Base-by-base conservation (phyloP, 2,797 vertebrate genomes). In the Anguilla obscura region DNA sequence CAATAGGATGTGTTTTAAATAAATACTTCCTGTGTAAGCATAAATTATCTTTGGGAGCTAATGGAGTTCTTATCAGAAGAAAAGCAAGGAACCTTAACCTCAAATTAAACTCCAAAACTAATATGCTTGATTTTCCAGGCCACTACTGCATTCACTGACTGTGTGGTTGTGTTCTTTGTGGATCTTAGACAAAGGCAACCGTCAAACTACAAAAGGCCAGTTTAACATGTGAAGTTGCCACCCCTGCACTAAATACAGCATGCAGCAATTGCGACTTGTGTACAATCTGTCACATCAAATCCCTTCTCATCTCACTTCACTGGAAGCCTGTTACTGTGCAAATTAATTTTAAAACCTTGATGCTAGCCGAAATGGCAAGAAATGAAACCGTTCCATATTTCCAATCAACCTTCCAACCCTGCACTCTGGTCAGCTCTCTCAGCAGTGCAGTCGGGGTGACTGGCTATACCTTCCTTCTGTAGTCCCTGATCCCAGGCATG, bases 151-250 rank as follows among this genome's bases (percentile, higher is more conserved):
- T 40, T 50, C 10, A 74, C 66, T 3, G 21, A 14, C 14, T 18
- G 88, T 92, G 86, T 71, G 85, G 27, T 21, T 5, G 33, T 18
- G 27, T 66, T 85, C 33, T 89, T 82, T 87, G 71, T 3, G 89
- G 71, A 83, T 89, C 87, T 1, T 90, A 74, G 84, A 66, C 86
- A 87, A 88, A 90, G 50, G 86, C 91, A 88, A 48, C 30, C 24
- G 3, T 48, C 24, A 69, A 88, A 86, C 87, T 85, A 88, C 91
- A 89, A 86, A 89, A 84, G 84, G 92, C 87, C 82, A 86, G 86
- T 58, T 76, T 92, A 52, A 82, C 90, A 24, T 33, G 85, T 45
- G 85, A 85, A 88, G 88, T 1, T 24, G 63, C 24, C 63, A 66
- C 21, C 63, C 5, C 21, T 66, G 63, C 24, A 66, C 4, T 66